Conservation (phyloP, 2,797 vertebrate genomes). For the Vireo griseus region DNA sequence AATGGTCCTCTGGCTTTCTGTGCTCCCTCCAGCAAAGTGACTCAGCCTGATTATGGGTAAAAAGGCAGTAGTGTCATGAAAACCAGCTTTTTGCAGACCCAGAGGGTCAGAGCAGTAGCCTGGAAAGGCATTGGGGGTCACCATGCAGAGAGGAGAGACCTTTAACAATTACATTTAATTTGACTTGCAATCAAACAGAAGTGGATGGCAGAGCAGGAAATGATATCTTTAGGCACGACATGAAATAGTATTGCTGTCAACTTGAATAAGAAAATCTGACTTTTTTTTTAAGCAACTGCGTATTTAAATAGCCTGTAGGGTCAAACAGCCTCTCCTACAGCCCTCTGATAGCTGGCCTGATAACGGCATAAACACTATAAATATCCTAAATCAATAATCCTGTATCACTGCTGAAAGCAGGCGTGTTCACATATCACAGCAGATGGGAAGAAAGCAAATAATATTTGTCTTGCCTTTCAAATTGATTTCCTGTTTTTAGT, state of each 20-base stretch:
- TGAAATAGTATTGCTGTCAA: slow-evolving; percentile 63
- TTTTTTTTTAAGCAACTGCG: background rate
- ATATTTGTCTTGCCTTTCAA: slow-evolving; percentile 67
- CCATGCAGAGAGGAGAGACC: background rate
- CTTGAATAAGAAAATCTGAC: slow-evolving; percentile 37
- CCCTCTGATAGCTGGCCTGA: slow-evolving; percentile 24
- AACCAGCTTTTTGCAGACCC: slow-evolving; percentile 32
- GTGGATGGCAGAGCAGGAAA: slow-evolving; percentile 62
- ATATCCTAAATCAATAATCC: slow-evolving; percentile 54
- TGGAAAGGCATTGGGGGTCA: slow-evolving; percentile 10
- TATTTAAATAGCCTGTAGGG: slow-evolving; percentile 29
- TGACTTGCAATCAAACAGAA: slow-evolving; percentile 53
- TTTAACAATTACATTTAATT: slow-evolving; percentile 38
- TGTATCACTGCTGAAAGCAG: slow-evolving; percentile 37
- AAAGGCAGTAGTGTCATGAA: background rate
- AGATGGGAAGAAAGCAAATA: slow-evolving; percentile 69
- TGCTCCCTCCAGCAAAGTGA: slow-evolving; percentile 26
- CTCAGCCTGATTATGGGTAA: background rate
- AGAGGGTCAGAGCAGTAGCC: slow-evolving; percentile 44
- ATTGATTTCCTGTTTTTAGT: slow-evolving; percentile 64
- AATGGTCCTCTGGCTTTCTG: slow-evolving; percentile 22
- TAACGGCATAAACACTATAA: slow-evolving; percentile 28
- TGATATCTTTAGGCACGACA: slow-evolving; percentile 37
- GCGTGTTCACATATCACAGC: slow-evolving; percentile 27
- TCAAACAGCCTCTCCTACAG: slow-evolving; percentile 10